Evolutionary conservation across 2,888 invertebrate species (phyloP).

Genomic region (Parascotia fuliginaria): DNA sequence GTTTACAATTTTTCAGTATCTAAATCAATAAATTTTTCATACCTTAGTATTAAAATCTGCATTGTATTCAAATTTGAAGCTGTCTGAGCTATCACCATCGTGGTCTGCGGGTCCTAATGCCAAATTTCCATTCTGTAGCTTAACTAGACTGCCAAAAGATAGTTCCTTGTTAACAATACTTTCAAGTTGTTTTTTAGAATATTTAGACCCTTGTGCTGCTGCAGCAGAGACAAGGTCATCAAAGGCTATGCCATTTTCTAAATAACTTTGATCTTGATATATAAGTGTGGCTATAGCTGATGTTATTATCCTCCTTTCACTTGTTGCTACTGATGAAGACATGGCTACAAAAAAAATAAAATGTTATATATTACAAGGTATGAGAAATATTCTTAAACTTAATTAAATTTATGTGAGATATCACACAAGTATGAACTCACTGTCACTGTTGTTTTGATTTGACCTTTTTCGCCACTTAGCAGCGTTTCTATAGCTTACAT

Average conservation of each 20-base stretch:
- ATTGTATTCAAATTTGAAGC: conserved; percentile 78
- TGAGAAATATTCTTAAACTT: background rate
- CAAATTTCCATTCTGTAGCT: conserved; percentile 89
- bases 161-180: conserved; percentile 90
- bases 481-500: conserved; percentile 93
- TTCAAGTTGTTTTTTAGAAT: conserved; percentile 87
- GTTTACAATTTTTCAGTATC: background rate
- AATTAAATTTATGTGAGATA: background rate
- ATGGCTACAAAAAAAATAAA: conserved; percentile 63
- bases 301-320: conserved; percentile 86
- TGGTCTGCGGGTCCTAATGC: conserved; percentile 88
- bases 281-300: conserved; percentile 90
- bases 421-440: conserved; percentile 55
- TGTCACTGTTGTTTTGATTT: conserved; percentile 66
- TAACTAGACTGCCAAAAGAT: conserved; percentile 88
- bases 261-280: conserved; percentile 89
- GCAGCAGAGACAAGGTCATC: conserved; percentile 88
- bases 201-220: conserved; percentile 87
- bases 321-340: conserved; percentile 71
- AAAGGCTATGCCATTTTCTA: conserved; percentile 90
- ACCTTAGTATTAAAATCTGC: conserved; percentile 77
- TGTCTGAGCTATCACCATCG: conserved; percentile 84
- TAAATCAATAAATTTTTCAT: conserved; percentile 32
- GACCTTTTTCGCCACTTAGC: conserved; percentile 88
- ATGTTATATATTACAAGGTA: background rate